Evolutionary conservation across 2,113 vertebrate species (phyloP), one percentile per base, ranked within the genome.

Genomic region (Periophthalmus modestus): DNA sequence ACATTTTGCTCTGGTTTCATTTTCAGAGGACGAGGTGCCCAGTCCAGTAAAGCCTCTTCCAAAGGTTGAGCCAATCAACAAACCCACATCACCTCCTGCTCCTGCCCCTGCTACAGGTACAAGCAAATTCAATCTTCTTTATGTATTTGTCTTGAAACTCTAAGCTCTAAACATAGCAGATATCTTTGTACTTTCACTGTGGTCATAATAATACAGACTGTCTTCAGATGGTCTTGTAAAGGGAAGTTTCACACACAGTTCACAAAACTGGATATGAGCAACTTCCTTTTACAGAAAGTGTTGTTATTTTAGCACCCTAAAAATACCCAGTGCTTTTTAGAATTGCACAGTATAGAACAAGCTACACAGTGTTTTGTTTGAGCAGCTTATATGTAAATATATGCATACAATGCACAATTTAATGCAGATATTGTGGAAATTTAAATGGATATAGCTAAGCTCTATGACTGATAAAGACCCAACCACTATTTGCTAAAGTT

Each of bases 21-120:
- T 33, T 79, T 3, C 75, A 93, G 92, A 91, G 48, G 92, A 93
- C 0, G 91, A 92, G 2, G 1, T 74, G 10, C 75, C 89, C 0
- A 4, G 66, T 62, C 72, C 80, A 74, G 75, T 67, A 34, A 88
- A 85, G 46, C 69, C 85, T 78, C 48, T 71, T 21, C 86, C 85
- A 57, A 89, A 87, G 23, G 69, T 72, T 21, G 85, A 86, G 24
- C 68, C 75, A 23, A 4, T 9, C 1, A 84, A 33, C 79, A 92
- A 91, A 75, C 84, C 85, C 9, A 15, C 71, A 70, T 66, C 7
- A 43, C 7, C 39, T 43, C 39, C 39, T 43, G 39, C 71, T 7
- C 19, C 52, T 82, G 72, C 68, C 70, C 68, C 19, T 73, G 52
- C 73, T 74, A n/a, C 89, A 86, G 90, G 91, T 93, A 88, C 55